Evolutionary conservation across 2,888 invertebrate genomes (phyloP), one percentile per base, ranked within the genome.

Genomic region (Pycnomerus fuliginosus): DNA sequence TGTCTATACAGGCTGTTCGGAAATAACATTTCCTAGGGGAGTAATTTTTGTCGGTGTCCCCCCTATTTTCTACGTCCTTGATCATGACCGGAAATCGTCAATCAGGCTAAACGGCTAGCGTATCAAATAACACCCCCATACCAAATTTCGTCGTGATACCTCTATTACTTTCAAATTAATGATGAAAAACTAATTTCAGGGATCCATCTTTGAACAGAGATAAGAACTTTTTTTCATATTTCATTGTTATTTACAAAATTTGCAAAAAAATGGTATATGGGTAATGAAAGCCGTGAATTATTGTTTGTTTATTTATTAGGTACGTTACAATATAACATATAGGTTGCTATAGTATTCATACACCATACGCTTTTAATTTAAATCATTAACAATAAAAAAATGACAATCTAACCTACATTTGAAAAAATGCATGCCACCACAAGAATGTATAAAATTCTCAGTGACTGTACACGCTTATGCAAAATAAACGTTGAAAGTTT

Each of bases 301-400:
- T 50, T 49, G 49, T 52, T 64, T 61, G 58, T 65, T 68, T 69
- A 65, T 67, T 70, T 62, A 62, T 62, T 70, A 67, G 65, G 63
- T 70, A 71, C 71, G 64, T 68, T 70, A 70, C 69, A 68, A 65
- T 69, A 69, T 70, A 69, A 70, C 71, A 71, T 70, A 70, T 68
- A 71, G 59, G 50, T 64, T 68, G 66, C 67, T 70, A 70, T 69
- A 65, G 60, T 64, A 60, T 55, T 65, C 66, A 67, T 69, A 70
- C 69, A 68, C 61, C 62, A 64, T 66, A 68, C 63, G 60, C 65
- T 58, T 60, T 53, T 52, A 52, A 50, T 51, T 62, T 63, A 67
- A 67, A 69, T 61, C 61, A 62, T 57, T 65, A 65, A 67, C 65
- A 65, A 67, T 67, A 67, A 67, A 67, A 65, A 67, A 67, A 66